phyloP scores from a whole-genome alignment of 2,113 vertebrate species.

The Oostethus manadensis region DNA sequence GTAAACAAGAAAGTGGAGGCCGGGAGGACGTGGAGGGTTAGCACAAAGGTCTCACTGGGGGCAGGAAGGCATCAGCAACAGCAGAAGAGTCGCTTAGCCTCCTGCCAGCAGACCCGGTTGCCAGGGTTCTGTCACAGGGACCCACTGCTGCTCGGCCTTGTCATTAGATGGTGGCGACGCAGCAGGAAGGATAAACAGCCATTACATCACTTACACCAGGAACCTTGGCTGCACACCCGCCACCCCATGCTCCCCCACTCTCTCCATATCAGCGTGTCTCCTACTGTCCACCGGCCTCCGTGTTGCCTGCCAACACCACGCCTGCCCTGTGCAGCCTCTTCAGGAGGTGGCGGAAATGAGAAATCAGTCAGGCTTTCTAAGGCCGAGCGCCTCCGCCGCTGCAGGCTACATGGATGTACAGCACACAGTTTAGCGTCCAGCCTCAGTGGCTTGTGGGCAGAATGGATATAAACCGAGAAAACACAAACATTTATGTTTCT shows the following conservation, averaged over 20 bases:
- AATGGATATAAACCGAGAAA: neutral
- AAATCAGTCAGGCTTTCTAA: slow-evolving; percentile 12
- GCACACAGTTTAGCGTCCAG: slow-evolving; percentile 10
- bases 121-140: slow-evolving; percentile 76
- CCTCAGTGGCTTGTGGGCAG: neutral
- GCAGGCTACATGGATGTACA: neutral
- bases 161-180: slow-evolving; percentile 75
- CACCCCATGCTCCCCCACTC: slow-evolving; percentile 32
- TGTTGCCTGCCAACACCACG: slow-evolving; percentile 28
- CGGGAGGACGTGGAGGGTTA: slow-evolving; percentile 5
- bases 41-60: slow-evolving; percentile 36
- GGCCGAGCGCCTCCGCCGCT: neutral
- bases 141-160: slow-evolving; percentile 74
- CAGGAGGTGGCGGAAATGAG: slow-evolving; percentile 12
- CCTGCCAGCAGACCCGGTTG: slow-evolving; percentile 71
- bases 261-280: slow-evolving; percentile 25
- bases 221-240: slow-evolving; percentile 63
- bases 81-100: slow-evolving; percentile 74
- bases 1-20: slow-evolving; percentile 17
- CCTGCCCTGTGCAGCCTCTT: slow-evolving; percentile 22
- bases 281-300: slow-evolving; percentile 46
- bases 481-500: too few species aligned
- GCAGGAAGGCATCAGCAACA: slow-evolving; percentile 52
- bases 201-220: slow-evolving; percentile 79
- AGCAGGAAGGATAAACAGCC: slow-evolving; percentile 78